phyloP scores from a whole-genome alignment of 2,888 invertebrate species.

The Drosophila anomelani region DNA sequence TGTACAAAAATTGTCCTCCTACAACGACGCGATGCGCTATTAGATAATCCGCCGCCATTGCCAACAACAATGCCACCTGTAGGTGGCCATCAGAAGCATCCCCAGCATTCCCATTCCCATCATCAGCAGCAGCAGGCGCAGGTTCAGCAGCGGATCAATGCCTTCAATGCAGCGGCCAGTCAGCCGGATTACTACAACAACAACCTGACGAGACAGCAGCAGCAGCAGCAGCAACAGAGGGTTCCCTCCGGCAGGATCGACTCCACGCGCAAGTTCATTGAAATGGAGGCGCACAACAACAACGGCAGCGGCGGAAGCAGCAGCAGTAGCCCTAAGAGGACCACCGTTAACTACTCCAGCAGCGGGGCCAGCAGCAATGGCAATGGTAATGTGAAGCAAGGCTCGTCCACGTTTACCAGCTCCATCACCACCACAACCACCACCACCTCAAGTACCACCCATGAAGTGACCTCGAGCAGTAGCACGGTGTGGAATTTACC shows the following conservation, averaged over 20 bases:
- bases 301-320: slow-evolving; percentile 50
- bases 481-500: slow-evolving; percentile 84
- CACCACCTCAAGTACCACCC: slow-evolving; percentile 45
- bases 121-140: slow-evolving; percentile 68
- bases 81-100: slow-evolving; percentile 64
- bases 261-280: slow-evolving; percentile 78
- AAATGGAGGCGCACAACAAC: slow-evolving; percentile 71
- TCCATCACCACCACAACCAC: slow-evolving; percentile 23
- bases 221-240: slow-evolving; percentile 53
- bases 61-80: slow-evolving; percentile 84
- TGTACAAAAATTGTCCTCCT: slow-evolving; percentile 62
- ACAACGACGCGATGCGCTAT: slow-evolving; percentile 33
- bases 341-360: slow-evolving; percentile 67
- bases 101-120: slow-evolving; percentile 52
- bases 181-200: slow-evolving; percentile 66
- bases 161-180: slow-evolving; percentile 79
- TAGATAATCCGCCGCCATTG: slow-evolving; percentile 85
- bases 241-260: slow-evolving; percentile 69
- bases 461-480: slow-evolving; percentile 76
- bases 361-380: slow-evolving; percentile 72
- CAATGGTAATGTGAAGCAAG: slow-evolving; percentile 66
- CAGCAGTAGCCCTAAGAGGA: slow-evolving; percentile 59
- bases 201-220: slow-evolving; percentile 38
- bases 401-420: slow-evolving; percentile 50
- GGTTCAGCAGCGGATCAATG: slow-evolving; percentile 81